phyloP scores from a whole-genome alignment of 2,888 invertebrate species.

The Mesochorus sp. region DNA sequence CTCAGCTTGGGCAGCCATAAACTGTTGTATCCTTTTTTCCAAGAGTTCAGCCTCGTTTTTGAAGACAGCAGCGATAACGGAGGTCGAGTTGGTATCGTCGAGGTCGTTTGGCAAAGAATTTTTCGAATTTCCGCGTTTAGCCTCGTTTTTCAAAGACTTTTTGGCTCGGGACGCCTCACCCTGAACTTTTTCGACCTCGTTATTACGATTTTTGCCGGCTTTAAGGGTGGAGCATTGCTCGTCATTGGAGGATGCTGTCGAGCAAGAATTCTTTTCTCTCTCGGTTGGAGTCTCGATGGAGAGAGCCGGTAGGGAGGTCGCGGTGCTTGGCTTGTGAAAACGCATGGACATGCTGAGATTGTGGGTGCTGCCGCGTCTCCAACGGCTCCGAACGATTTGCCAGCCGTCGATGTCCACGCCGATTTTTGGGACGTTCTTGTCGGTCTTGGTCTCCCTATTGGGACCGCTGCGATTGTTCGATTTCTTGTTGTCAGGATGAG shows the following conservation, averaged over 20 bases:
- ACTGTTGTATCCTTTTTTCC: constrained; percentile 80
- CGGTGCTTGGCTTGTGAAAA: constrained; percentile 92
- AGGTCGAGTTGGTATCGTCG: constrained; percentile 77
- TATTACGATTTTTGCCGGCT: constrained; percentile 69
- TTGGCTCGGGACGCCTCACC: constrained; percentile 66
- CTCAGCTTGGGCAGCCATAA: constrained; percentile 81
- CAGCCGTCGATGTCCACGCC: constrained; percentile 87
- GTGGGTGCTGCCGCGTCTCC: constrained; percentile 87
- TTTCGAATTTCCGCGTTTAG: constrained; percentile 55
- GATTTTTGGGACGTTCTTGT: constrained; percentile 65
- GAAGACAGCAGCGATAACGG: constrained; percentile 80
- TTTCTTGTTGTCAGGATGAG: neutral
- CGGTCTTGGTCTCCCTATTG: constrained; percentile 64
- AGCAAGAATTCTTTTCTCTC: constrained; percentile 73
- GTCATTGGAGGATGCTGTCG: constrained; percentile 71
- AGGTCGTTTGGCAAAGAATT: constrained; percentile 57
- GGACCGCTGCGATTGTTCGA: constrained; percentile 68
- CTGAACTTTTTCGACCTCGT: constrained; percentile 72
- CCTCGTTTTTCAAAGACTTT: constrained; percentile 60
- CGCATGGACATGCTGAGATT: constrained; percentile 85
- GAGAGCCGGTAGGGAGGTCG: constrained; percentile 91
- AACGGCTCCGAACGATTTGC: constrained; percentile 93
- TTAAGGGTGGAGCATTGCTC: constrained; percentile 70
- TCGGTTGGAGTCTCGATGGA: constrained; percentile 78
- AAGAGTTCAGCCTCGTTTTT: constrained; percentile 80